These are phyloP conservation scores for Drosophila asahinai DNA, from an alignment of 1,140 invertebrate genomes.

Conservation along the genomic window DNA sequence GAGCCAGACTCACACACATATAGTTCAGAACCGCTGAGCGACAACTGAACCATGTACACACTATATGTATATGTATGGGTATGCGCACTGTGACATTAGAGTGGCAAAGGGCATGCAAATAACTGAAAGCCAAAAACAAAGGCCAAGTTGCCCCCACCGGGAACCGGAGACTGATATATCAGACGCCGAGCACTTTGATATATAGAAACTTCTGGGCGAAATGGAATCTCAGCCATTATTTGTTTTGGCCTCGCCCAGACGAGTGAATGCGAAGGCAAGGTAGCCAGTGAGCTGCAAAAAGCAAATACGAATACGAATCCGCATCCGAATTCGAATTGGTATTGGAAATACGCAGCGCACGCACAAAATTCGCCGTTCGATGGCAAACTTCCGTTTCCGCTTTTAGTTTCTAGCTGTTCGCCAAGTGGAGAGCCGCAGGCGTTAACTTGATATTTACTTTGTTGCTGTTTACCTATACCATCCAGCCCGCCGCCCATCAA, in stretches of 20 bases:
- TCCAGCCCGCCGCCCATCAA: conserved; percentile 36
- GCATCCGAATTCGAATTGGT: conserved; percentile 32
- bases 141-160: conserved; percentile 21
- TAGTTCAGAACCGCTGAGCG: conserved; percentile 23
- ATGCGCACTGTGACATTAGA: conserved; percentile 29
- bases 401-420: conserved; percentile 71
- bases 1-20: not conserved
- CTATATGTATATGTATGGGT: not conserved
- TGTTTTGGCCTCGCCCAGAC: conserved; percentile 42
- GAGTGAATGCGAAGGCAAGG: conserved; percentile 35
- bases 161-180: conserved; percentile 40
- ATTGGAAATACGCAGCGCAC: conserved; percentile 60
- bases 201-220: conserved; percentile 46
- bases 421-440: conserved; percentile 69
- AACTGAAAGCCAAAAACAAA: conserved; percentile 54
- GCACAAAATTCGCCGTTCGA: conserved; percentile 59
- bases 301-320: conserved; percentile 47
- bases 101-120: conserved; percentile 47
- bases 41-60: conserved; percentile 31
- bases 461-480: conserved; percentile 76
- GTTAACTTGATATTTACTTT: conserved; percentile 83
- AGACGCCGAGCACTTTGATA: conserved; percentile 47
- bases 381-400: conserved; percentile 79
- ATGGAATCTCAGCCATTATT: conserved; percentile 56
- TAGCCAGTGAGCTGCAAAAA: conserved; percentile 50